Percentiles rank a stretch among this genome's conserved stretches.
phyloP scores from a whole-genome alignment of 1,140 invertebrate genomes.

The Monomorium pharaonis region DNA sequence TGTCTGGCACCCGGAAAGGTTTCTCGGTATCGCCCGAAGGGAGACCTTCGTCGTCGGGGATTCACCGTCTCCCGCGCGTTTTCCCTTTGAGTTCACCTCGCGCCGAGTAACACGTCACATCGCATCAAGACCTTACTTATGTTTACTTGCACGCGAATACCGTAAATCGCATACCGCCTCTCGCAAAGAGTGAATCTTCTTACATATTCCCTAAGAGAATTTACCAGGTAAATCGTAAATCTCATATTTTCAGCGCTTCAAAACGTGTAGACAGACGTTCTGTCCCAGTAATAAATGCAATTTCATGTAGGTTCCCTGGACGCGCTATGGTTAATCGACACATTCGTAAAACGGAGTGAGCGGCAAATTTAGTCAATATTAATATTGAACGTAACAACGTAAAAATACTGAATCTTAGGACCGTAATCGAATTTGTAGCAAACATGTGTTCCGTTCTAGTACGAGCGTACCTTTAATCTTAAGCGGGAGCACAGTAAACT shows the following conservation, averaged over 20 bases:
- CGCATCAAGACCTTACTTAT: neutral
- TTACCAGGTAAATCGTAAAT: neutral
- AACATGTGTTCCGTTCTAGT: neutral
- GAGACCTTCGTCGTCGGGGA: neutral
- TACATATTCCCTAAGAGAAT: constrained; percentile 18
- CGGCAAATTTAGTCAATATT: neutral
- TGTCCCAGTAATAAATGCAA: neutral
- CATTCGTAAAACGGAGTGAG: neutral
- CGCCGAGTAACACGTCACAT: neutral
- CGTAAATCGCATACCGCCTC: neutral
- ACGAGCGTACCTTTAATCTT: constrained; percentile 36
- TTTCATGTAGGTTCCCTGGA: neutral
- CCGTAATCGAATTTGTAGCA: neutral
- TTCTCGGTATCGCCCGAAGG: constrained; percentile 27
- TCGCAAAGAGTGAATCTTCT: neutral
- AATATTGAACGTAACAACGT: neutral
- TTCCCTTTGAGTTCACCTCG: neutral
- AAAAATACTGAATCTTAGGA: neutral
- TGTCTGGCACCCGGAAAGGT: constrained; percentile 38
- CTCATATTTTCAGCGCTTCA: neutral
- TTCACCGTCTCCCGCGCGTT: neutral
- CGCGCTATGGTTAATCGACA: neutral
- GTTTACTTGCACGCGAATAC: constrained; percentile 13
- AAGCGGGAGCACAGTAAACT: constrained; percentile 24
- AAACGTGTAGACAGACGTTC: neutral